These are phyloP conservation scores for Atherinosoma microstoma DNA, from an alignment of 2,797 vertebrate species.

Conservation along the genomic window DNA sequence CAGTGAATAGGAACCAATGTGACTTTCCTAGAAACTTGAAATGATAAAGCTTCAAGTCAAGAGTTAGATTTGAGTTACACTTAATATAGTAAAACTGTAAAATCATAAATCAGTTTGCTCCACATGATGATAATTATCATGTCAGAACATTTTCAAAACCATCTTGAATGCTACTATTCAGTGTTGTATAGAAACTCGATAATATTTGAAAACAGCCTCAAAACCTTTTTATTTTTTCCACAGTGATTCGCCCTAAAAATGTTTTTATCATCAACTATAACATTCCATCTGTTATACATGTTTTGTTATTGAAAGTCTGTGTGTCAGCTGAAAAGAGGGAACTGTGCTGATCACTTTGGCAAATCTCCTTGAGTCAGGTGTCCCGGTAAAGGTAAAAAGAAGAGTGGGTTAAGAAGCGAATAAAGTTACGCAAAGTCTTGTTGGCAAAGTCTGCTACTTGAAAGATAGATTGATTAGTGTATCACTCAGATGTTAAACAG, in stretches of 20 bases:
- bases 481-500: neutral
- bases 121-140: neutral
- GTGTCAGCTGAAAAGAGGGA: neutral
- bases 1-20: slow-evolving; percentile 19
- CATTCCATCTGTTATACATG: neutral
- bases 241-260: neutral
- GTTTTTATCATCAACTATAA: neutral
- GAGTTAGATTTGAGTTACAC: neutral
- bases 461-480: neutral
- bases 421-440: neutral
- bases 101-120: neutral
- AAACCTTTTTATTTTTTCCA: neutral
- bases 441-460: neutral
- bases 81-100: neutral
- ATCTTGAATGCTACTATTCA: neutral
- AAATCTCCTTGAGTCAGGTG: neutral
- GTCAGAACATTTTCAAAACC: neutral
- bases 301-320: neutral
- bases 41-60: neutral
- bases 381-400: neutral
- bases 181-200: neutral
- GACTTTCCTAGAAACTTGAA: slow-evolving; percentile 3
- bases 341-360: neutral
- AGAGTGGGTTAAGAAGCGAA: neutral
- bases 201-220: neutral